These are phyloP conservation scores for Cottus gobio DNA, from an alignment of 2,113 vertebrate genomes.

Conservation along the genomic window DNA sequence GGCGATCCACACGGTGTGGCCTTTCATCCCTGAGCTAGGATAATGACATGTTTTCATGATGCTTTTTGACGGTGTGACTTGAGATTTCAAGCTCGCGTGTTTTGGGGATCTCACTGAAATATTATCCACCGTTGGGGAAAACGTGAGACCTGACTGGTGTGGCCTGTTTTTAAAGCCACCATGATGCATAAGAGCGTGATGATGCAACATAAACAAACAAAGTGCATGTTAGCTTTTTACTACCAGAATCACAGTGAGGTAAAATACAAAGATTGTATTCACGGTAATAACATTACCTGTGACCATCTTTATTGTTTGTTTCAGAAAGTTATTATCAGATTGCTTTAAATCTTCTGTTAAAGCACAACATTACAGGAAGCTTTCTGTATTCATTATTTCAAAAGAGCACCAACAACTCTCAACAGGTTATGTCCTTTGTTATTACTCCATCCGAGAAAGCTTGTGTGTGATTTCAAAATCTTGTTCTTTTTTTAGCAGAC, in stretches of 20 bases:
- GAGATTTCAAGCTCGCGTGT: constrained; percentile 4
- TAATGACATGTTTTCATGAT: neutral
- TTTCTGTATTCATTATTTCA: neutral
- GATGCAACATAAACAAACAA: neutral
- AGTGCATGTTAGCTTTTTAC: neutral
- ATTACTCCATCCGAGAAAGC: constrained; percentile 30
- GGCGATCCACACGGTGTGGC: neutral
- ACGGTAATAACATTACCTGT: neutral
- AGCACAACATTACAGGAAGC: neutral
- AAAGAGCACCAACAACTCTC: constrained; percentile 11
- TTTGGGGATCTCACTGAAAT: neutral
- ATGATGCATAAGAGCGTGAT: neutral
- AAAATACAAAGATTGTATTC: neutral
- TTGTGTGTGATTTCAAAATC: constrained; percentile 55
- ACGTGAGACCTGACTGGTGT: neutral
- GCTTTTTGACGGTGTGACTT: neutral
- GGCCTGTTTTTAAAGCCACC: neutral
- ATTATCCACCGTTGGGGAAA: neutral
- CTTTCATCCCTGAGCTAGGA: constrained; percentile 5
- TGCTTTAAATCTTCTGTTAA: neutral
- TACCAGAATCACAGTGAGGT: neutral
- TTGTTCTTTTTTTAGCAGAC: constrained; percentile 37
- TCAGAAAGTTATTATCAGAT: neutral
- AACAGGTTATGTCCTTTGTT: constrained; percentile 13
- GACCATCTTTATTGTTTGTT: neutral